Evolutionary conservation across 2,888 invertebrate species (phyloP), one percentile per base, ranked within the genome.

Genomic region (Vesta saturnalis): DNA sequence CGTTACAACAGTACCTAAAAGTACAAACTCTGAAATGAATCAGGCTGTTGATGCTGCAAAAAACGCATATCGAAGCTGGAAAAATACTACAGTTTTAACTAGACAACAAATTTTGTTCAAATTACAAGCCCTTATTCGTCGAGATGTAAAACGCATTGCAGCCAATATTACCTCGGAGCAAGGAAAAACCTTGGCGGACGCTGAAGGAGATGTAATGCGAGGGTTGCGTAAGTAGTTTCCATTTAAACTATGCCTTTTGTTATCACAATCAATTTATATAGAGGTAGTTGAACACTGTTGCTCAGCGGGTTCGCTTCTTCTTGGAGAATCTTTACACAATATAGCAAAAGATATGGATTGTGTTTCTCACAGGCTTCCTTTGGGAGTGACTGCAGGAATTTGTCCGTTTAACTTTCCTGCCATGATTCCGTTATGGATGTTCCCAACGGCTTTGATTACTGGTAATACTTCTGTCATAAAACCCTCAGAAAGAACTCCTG

Each of bases 391-490:
- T 16, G 95, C 93, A 79, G 97, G 98, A 56, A 96, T 99, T 77
- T 94, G 96, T n/a, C 98, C 98, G 0, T 99, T 99, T 84, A 99
- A 99, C 85, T 99, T 99, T 85, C 99, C 99, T 0, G 99, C 99
- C 22, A 99, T 99, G 99, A 97, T 99, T 76, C 99, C 99, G 0
- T 87, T 99, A 2, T 99, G 99, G 99, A 94, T 94, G 89, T 93
- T 93, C 88, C 94, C 94, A 0, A 86, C 94, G 56, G 91, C 94
- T 14, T 86, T 94, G 46, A 92, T 95, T 4, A 95, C 97, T 61
- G 99, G 99, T 55, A 99, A 99, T 85, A 95, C 99, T 0, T 93
- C 94, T 84, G 87, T 99, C 62, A 86, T 99, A 79, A 99, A 94
- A 86, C 99, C 99, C 0, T 99, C 98, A 0, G 99, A 99, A 83